phyloP scores from a whole-genome alignment of 2,113 vertebrate genomes.

The Carassius carassius region DNA sequence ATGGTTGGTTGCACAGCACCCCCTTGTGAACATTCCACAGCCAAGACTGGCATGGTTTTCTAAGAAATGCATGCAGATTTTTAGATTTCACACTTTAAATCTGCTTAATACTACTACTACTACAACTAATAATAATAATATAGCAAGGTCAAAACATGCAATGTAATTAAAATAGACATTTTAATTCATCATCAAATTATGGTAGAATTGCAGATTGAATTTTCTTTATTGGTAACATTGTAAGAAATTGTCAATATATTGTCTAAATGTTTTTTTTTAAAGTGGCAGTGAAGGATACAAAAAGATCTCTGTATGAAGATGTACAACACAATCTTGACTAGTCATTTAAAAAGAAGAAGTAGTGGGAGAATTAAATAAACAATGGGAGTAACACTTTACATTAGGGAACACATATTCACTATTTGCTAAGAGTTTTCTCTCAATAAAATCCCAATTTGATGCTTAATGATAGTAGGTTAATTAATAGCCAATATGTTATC shows the following conservation, averaged over 20 bases:
- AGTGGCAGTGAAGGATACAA: background rate
- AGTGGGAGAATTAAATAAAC: background rate
- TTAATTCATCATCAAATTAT: background rate
- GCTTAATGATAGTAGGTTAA: background rate
- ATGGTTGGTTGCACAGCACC: constrained; percentile 46
- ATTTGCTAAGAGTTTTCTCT: background rate
- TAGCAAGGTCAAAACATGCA: background rate
- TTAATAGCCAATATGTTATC: background rate
- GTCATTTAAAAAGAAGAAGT: background rate
- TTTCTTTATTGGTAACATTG: background rate
- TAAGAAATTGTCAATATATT: background rate
- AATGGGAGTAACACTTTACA: background rate
- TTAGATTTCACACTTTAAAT: background rate
- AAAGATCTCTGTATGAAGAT: background rate
- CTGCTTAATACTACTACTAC: background rate
- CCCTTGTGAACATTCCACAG: constrained; percentile 32
- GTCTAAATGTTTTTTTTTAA: background rate
- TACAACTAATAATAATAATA: background rate
- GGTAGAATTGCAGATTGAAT: background rate
- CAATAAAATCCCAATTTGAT: background rate
- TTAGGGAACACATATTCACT: background rate
- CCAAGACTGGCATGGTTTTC: background rate
- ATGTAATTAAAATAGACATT: background rate
- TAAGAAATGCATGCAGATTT: background rate
- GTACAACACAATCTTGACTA: background rate